Evolutionary conservation across 2,797 vertebrate genomes (phyloP).

Genomic region (Parotocinclus haroldoi): DNA sequence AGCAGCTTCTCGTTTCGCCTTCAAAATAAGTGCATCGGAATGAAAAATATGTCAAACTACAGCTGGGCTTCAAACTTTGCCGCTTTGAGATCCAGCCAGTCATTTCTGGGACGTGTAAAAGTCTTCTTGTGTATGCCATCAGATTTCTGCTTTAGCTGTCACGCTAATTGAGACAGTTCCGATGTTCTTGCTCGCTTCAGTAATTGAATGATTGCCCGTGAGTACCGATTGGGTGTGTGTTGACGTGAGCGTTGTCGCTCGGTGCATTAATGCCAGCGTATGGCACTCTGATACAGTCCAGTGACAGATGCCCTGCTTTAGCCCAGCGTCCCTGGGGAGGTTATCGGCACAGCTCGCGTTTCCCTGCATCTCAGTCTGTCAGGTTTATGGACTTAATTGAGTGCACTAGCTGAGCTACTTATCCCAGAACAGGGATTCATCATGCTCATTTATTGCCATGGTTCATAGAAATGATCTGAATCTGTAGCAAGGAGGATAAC

Average conservation of each 20-base stretch:
- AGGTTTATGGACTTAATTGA: conserved; percentile 32
- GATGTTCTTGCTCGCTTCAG: conserved; percentile 47
- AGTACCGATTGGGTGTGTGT: conserved; percentile 44
- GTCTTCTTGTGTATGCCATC: conserved; percentile 55
- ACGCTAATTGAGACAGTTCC: conserved; percentile 42
- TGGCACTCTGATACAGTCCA: conserved; percentile 43
- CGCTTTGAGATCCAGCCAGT: neutral
- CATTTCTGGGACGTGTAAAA: conserved; percentile 22
- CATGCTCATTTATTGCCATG: conserved; percentile 11
- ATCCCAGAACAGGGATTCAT: conserved; percentile 17
- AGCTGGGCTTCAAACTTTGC: neutral
- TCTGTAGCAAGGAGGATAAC: conserved; percentile 5
- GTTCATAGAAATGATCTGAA: conserved; percentile 9
- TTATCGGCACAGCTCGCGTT: conserved; percentile 37
- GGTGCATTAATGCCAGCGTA: conserved; percentile 56
- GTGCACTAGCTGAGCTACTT: conserved; percentile 30
- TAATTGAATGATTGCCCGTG: conserved; percentile 65
- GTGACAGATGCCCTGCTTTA: conserved; percentile 49
- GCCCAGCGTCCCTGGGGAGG: conserved; percentile 31
- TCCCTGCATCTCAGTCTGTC: conserved; percentile 42
- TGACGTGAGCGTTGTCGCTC: conserved; percentile 61
- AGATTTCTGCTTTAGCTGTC: conserved; percentile 39
- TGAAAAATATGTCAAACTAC: neutral
- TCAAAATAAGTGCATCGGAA: neutral
- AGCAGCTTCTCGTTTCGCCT: neutral